Base-by-base conservation (phyloP, 2,888 invertebrate species). In the Drosophila neonasuta region DNA sequence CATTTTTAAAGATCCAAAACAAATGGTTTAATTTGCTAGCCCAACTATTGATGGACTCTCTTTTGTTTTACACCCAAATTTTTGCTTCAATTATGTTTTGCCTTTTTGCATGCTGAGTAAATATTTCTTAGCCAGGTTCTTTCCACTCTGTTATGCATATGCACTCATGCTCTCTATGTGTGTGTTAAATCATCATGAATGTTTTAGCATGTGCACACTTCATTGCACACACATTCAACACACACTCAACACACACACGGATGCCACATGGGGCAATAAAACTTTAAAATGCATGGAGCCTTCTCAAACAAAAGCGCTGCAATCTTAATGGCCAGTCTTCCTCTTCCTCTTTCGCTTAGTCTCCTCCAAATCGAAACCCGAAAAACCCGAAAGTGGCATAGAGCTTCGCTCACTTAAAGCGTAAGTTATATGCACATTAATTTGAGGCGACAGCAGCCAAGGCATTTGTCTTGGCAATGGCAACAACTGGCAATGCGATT, bases 261-360 rank as follows among this genome's bases (percentile, higher is more conserved):
- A 32, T 67, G 64, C 71, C 66, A 75, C 66, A 75, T 66, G 66
- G 59, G 52, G 58, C 80, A 82, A 77, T 82, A 77, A 81, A 85
- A 85, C 83, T 85, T 82, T 82, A 77, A 81, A 85, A 81, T 81
- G 81, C 86, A 81, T 80, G 83, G 83, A 82, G 74, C 15, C 54
- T 34, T 34, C 44, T 49, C 71, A 64, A 64, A 73, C 77, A 69
- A 85, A 61, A 11, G 17, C 42, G 71, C 61, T 80, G 80, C 86
- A 86, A 78, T 66, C 75, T 83, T 75, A 77, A 83, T 77, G 78
- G 50, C 29, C 49, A 55, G 17, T 32, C 41, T 30, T 20, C 20
- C 17, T 7, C 8, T 11, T 5, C 10, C 17, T 17, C 24, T 24
- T 6, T 24, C 24, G 4, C 24, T 24, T 24, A 24, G 24, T 24